These are phyloP conservation scores for Dicrostonyx torquatus DNA, from an alignment of 2,797 vertebrate genomes.

Conservation along the genomic window DNA sequence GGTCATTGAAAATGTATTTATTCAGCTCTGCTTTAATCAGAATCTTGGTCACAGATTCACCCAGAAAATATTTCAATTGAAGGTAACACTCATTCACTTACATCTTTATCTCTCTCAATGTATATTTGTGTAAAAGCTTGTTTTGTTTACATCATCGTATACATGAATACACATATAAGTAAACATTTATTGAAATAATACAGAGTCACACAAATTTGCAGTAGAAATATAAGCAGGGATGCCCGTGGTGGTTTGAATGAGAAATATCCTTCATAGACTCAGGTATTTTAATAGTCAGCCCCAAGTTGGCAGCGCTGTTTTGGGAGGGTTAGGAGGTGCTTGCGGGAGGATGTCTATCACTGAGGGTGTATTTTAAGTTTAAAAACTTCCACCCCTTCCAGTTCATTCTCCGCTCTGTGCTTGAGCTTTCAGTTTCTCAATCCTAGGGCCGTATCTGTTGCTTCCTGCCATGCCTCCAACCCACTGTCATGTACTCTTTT, in stretches of 20 bases:
- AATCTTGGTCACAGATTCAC: conserved; percentile 31
- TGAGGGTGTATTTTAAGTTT: neutral
- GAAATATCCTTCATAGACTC: neutral
- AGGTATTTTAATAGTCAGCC: neutral
- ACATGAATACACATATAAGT: neutral
- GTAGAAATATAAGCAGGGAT: neutral
- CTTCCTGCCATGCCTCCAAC: neutral
- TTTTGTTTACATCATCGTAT: neutral
- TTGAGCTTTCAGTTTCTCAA: neutral
- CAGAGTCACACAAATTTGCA: neutral
- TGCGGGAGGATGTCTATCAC: neutral
- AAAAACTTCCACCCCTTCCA: neutral
- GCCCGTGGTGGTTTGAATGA: neutral
- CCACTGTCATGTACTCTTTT: neutral
- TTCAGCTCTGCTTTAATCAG: conserved; percentile 37
- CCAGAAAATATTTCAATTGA: conserved; percentile 31
- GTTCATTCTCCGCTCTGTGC: neutral
- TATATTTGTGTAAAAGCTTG: neutral
- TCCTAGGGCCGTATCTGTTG: neutral
- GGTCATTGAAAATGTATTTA: conserved; percentile 54
- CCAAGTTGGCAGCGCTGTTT: neutral
- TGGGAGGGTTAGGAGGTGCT: neutral
- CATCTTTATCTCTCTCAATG: neutral
- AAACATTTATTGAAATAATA: neutral
- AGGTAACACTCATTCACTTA: neutral